Percentiles rank a stretch among this genome's conserved stretches.
phyloP scores from a whole-genome alignment of 2,888 invertebrate species.

The Eremobia ochroleuca region DNA sequence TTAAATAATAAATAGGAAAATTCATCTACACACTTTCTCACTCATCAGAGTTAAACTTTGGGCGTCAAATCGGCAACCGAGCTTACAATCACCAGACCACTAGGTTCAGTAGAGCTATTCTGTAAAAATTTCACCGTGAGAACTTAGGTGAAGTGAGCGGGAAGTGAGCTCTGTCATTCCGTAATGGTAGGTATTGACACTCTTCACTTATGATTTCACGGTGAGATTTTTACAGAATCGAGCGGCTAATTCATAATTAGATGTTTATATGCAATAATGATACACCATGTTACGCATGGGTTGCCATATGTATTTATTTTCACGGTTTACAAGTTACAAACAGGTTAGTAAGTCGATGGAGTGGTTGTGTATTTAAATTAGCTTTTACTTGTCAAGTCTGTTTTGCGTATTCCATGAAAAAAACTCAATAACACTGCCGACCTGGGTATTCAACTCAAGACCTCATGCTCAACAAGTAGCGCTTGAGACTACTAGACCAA shows the following conservation, averaged over 20 bases:
- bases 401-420: no score
- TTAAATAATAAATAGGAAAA: neutral
- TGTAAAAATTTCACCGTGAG: no score
- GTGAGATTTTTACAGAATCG: no score
- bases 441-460: no score
- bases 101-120: no score
- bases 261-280: constrained; percentile 44
- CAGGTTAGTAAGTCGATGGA: constrained; percentile 50
- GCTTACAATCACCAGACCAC: constrained; percentile 25
- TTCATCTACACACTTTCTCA: constrained; percentile 20
- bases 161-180: no score
- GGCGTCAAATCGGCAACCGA: neutral
- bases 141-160: no score
- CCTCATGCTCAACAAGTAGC: no score
- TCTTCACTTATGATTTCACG: no score
- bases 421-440: no score
- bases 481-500: no score
- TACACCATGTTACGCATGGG: constrained; percentile 52
- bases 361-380: constrained; percentile 37
- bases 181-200: no score
- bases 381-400: constrained; percentile 15
- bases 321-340: constrained; percentile 46
- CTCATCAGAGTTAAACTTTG: neutral
- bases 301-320: constrained; percentile 40
- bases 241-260: constrained; percentile 42